phyloP scores from a whole-genome alignment of 2,888 invertebrate genomes.

The Polydrusus tereticollis region DNA sequence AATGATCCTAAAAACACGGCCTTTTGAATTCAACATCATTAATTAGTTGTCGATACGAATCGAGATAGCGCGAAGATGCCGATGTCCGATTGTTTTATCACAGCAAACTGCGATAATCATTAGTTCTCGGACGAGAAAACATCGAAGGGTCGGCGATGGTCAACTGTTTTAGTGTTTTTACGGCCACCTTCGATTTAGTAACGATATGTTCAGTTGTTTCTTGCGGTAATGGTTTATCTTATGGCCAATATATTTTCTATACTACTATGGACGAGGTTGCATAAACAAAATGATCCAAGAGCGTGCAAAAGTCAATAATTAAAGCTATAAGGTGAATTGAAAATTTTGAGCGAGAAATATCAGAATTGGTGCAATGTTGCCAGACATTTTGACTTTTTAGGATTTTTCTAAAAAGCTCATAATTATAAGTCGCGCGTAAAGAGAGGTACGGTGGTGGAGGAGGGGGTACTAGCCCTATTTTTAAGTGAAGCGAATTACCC shows the following conservation, averaged over 20 bases:
- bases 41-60: conserved; percentile 61
- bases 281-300: too few species aligned
- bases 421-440: too few species aligned
- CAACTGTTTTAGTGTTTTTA: conserved; percentile 44
- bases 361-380: too few species aligned
- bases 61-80: conserved; percentile 56
- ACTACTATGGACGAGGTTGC: too few species aligned
- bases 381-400: too few species aligned
- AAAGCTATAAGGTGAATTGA: too few species aligned
- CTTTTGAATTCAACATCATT: conserved; percentile 30
- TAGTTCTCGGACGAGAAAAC: conserved; percentile 56
- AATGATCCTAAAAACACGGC: not conserved
- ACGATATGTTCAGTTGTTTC: conserved; percentile 1
- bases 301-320: too few species aligned
- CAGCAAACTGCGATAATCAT: conserved; percentile 61
- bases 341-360: too few species aligned
- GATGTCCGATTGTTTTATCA: conserved; percentile 61
- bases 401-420: too few species aligned
- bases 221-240: not conserved
- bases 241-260: not conserved
- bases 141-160: conserved; percentile 49
- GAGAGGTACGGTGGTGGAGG: too few species aligned
- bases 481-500: too few species aligned
- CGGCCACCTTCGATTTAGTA: conserved; percentile 15
- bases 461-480: too few species aligned